Evolutionary conservation across 2,113 vertebrate genomes (phyloP).

Genomic region (Vulpes vulpes): DNA sequence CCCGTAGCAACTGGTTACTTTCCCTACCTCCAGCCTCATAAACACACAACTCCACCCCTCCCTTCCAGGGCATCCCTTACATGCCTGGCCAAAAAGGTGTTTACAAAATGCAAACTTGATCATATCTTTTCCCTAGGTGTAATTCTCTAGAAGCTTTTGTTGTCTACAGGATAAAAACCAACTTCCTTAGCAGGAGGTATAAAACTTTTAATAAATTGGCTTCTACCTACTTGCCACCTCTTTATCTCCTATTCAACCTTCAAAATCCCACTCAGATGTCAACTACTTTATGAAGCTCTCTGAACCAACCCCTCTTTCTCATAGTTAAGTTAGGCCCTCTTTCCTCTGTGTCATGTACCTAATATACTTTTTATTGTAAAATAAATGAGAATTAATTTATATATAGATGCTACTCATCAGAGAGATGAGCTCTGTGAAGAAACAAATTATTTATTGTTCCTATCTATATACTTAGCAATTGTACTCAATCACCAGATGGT

Average conservation of each 20-base stretch:
- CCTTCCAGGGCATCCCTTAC: neutral
- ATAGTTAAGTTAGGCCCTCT: neutral
- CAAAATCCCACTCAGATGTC: slow-evolving; percentile 34
- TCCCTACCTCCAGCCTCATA: neutral
- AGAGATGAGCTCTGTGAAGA: slow-evolving; percentile 34
- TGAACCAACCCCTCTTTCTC: neutral
- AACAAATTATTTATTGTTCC: slow-evolving; percentile 50
- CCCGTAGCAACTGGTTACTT: neutral
- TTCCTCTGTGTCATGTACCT: slow-evolving; percentile 15
- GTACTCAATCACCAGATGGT: slow-evolving; percentile 43
- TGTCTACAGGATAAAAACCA: slow-evolving; percentile 21
- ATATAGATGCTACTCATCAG: slow-evolving; percentile 10
- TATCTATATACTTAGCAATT: slow-evolving; percentile 47
- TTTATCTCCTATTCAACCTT: slow-evolving; percentile 57
- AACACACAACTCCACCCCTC: neutral
- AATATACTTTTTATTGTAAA: slow-evolving; percentile 41
- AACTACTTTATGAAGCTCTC: slow-evolving; percentile 13
- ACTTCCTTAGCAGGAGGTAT: slow-evolving; percentile 17
- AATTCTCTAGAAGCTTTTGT: slow-evolving; percentile 6
- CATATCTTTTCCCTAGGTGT: slow-evolving; percentile 26
- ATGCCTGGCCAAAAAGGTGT: neutral
- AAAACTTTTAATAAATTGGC: slow-evolving; percentile 21
- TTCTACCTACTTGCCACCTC: slow-evolving; percentile 2
- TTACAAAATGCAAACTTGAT: slow-evolving; percentile 41
- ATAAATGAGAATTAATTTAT: slow-evolving; percentile 45